Base-by-base conservation (phyloP, 2,797 vertebrate species). In the Tangara arthus region DNA sequence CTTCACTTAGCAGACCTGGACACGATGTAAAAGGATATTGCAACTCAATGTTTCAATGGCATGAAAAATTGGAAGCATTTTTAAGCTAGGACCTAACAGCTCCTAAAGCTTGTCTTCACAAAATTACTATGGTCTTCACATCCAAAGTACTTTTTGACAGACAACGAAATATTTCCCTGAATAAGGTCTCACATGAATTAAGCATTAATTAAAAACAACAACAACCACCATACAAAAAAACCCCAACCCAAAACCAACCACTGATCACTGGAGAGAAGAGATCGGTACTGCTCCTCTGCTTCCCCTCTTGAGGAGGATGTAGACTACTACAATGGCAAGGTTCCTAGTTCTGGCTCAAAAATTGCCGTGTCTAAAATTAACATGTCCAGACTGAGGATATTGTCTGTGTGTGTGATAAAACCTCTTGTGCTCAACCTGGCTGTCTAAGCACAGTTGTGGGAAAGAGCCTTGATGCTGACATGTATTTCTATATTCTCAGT, bases 221-320 rank as follows among this genome's bases (percentile, higher is more conserved):
- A 35, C 3, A 10, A 64, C 7, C 12, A 37, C 9, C 3, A 39
- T 12, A 23, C 5, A 34, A 26, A 76, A 21, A 61, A 41, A 2
- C 0, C 2, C 5, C 9, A 42, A 27, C 6, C 3, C 12, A 27
- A 49, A 64, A 53, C 1, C 5, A 66, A n/a, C 21, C 35, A 42
- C 42, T 22, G 35, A 16, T 37, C 14, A 69, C 9, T 5, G 27
- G 22, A 41, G 34, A 68, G 53, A 23, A 46, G 12, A 24, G 10
- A 55, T 37, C 16, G 13, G 56, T 42, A 30, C 3, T 69, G 35
- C 18, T n/a, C 27, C 23, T 55, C 41, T 18, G 3, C 35, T 63
- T 76, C 55, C 16, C 8, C 20, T 37, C 27, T 7, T 15, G 42
- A 63, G 42, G 23, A 76, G 69, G 23, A 0, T 42, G 16, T 30